Conservation (phyloP, 1,140 invertebrate species). For the Pinna nobilis region DNA sequence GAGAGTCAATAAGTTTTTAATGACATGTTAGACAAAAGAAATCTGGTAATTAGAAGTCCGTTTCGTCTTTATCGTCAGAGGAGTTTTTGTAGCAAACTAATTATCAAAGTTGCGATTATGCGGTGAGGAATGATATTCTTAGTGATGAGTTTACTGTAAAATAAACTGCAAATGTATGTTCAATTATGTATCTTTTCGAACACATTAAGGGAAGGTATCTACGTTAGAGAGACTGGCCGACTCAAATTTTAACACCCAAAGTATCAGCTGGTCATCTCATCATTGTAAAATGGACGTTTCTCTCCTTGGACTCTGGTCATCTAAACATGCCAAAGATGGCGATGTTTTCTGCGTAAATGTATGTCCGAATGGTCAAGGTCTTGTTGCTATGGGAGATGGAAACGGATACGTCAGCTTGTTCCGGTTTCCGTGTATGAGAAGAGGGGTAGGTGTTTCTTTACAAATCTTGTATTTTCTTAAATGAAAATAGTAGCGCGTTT, state of each 20-base stretch:
- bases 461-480: not conserved
- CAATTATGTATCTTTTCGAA: not conserved
- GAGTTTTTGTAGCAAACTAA: not conserved
- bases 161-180: not conserved
- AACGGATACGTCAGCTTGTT: slow-evolving; percentile 54
- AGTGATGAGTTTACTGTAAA: not conserved
- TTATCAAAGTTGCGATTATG: not conserved
- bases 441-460: slow-evolving; percentile 42
- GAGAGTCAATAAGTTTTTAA: too few relatives aligned
- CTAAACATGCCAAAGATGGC: not conserved
- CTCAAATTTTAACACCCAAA: not conserved
- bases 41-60: too few relatives aligned
- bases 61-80: too few relatives aligned
- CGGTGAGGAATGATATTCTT: not conserved
- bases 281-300: slow-evolving; percentile 36
- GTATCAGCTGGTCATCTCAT: slow-evolving; percentile 33
- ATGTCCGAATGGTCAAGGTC: slow-evolving; percentile 14
- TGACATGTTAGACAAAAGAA: too few relatives aligned
- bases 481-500: not conserved
- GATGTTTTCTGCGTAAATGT: slow-evolving; percentile 41
- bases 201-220: slow-evolving; percentile 19
- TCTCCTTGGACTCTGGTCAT: slow-evolving; percentile 29
- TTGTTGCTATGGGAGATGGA: slow-evolving; percentile 56
- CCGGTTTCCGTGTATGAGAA: slow-evolving; percentile 48
- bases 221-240: not conserved